Conservation (phyloP, 1,140 invertebrate species). For the Venustaconcha ellipsiformis region DNA sequence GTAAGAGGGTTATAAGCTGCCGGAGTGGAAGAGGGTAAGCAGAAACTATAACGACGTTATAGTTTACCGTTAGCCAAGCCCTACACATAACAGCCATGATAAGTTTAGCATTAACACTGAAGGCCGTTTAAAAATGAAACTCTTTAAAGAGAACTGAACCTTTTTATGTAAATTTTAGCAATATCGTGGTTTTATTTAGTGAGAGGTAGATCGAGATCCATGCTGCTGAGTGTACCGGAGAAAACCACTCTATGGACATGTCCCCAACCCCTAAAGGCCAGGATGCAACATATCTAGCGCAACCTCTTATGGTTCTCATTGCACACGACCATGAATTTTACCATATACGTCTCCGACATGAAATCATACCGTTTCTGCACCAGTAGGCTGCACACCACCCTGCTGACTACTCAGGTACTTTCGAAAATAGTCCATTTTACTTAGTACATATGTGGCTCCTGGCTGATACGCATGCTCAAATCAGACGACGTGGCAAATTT, state of each 20-base stretch:
- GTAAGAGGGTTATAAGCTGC: too few species aligned
- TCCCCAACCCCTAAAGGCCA: not conserved
- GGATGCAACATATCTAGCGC: not conserved
- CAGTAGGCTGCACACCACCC: conserved; percentile 80
- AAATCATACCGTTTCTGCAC: conserved; percentile 83
- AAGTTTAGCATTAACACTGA: too few species aligned
- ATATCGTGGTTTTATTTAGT: too few species aligned
- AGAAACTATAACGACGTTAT: too few species aligned
- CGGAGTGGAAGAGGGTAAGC: too few species aligned
- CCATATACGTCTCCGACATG: not conserved
- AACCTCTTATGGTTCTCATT: not conserved
- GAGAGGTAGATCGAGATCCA: too few species aligned
- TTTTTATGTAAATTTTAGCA: too few species aligned
- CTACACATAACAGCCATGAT: too few species aligned
- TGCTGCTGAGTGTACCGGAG: not conserved
- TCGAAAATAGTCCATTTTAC: conserved; percentile 67
- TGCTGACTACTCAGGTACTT: conserved; percentile 80
- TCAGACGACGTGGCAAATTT: conserved; percentile 44
- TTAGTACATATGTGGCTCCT: conserved; percentile 41
- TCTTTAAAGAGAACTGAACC: too few species aligned
- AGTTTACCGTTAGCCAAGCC: too few species aligned
- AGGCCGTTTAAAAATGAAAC: too few species aligned
- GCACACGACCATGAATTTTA: not conserved
- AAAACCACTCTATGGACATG: not conserved
- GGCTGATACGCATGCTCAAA: conserved; percentile 57